A percentile compares a stretch with the other conserved stretches of the same genome.
These are phyloP conservation scores for Hemibagrus guttatus DNA, from an alignment of 2,797 vertebrate species.

Conservation along the genomic window DNA sequence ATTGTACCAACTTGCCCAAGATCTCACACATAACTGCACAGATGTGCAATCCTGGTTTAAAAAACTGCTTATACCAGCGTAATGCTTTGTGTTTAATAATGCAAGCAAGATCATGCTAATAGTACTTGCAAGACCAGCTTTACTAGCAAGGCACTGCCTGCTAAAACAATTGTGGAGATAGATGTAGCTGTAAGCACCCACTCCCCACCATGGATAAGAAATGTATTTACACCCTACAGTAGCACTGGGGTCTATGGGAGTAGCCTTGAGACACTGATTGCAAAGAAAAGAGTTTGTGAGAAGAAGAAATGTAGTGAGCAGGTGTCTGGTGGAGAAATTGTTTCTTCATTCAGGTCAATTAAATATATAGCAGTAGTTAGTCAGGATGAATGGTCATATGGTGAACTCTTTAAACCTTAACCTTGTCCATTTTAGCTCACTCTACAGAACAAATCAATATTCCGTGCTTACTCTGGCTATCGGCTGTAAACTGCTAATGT, in stretches of 20 bases:
- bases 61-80: background rate
- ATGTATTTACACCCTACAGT: background rate
- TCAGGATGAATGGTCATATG: background rate
- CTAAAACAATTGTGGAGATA: background rate
- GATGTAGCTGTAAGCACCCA: background rate
- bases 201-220: background rate
- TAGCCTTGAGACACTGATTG: background rate
- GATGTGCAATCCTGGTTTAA: background rate
- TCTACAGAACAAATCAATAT: conserved; percentile 51
- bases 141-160: background rate
- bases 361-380: background rate
- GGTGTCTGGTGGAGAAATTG: background rate
- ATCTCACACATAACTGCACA: background rate
- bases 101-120: background rate
- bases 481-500: background rate
- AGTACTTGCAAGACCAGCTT: background rate
- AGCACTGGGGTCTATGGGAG: background rate
- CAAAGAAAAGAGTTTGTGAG: background rate
- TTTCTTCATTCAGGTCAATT: background rate
- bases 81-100: background rate
- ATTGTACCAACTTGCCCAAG: conserved; percentile 12
- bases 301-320: background rate
- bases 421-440: background rate
- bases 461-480: conserved; percentile 24
- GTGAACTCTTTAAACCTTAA: background rate